Evolutionary conservation across 1,140 invertebrate genomes (phyloP).

Genomic region (Drosophila kepulauana): DNA sequence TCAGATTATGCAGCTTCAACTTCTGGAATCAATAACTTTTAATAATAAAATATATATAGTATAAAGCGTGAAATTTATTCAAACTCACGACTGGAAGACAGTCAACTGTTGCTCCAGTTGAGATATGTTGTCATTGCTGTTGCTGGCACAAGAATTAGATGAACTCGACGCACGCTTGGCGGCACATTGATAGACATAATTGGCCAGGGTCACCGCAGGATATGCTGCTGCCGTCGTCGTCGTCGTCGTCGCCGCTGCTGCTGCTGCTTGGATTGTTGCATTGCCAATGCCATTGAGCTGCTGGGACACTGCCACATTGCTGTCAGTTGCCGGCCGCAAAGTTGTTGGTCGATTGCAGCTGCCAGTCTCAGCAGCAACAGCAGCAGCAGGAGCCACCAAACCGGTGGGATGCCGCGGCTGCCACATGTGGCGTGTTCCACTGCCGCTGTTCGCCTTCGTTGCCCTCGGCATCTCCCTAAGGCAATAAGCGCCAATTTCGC

Average conservation of each 20-base stretch:
- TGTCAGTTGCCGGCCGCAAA: conserved; percentile 21
- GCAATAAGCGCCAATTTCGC: conserved; percentile 28
- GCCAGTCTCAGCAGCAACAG: background rate
- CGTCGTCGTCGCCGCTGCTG: conserved; percentile 13
- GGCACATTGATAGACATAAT: conserved; percentile 60
- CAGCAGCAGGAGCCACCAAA: background rate
- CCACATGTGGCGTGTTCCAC: conserved; percentile 58
- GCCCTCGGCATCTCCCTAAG: conserved; percentile 1
- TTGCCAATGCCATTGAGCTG: conserved; percentile 10
- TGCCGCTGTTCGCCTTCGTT: too few species aligned
- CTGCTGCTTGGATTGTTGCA: background rate
- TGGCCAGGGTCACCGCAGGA: conserved; percentile 34
- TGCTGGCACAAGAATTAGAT: conserved; percentile 25
- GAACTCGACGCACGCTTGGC: conserved; percentile 26
- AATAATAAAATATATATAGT: background rate
- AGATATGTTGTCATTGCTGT: background rate
- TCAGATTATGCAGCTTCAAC: background rate
- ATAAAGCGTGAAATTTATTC: background rate
- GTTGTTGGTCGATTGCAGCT: conserved; percentile 47
- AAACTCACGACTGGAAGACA: conserved; percentile 7
- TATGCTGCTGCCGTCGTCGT: background rate
- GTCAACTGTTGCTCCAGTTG: conserved; percentile 25
- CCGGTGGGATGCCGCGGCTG: conserved; percentile 15
- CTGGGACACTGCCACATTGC: conserved; percentile 15
- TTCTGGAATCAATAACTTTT: background rate